phyloP scores from a whole-genome alignment of 2,113 vertebrate genomes.

The Corydoras maculifer region DNA sequence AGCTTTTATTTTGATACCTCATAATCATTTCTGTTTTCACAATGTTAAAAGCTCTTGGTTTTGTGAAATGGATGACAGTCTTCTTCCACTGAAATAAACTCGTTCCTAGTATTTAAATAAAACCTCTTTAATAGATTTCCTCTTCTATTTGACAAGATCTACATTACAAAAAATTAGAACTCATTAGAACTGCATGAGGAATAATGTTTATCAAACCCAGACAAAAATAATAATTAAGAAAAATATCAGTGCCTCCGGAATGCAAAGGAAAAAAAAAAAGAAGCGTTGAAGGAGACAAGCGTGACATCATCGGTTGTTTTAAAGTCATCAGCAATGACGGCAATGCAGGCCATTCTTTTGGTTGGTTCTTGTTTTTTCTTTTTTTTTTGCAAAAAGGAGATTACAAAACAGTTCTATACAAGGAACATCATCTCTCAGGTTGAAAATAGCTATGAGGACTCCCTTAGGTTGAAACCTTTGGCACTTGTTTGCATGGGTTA shows the following conservation, averaged over 20 bases:
- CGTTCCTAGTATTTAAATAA: constrained; percentile 82
- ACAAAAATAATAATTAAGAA: constrained; percentile 3
- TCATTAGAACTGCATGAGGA: constrained; percentile 62
- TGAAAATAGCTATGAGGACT: background rate
- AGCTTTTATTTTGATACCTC: constrained; percentile 81
- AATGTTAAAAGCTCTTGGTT: constrained; percentile 67
- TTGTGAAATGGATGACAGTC: constrained; percentile 59
- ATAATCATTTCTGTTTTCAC: constrained; percentile 79
- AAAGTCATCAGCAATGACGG: constrained; percentile 18
- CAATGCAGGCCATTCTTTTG: constrained; percentile 10
- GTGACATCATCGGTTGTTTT: constrained; percentile 18
- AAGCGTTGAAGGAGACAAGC: constrained; percentile 22
- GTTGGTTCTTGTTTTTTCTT: background rate
- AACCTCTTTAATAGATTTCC: constrained; percentile 81
- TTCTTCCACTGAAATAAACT: constrained; percentile 73
- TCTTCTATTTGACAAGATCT: constrained; percentile 80
- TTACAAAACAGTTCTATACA: constrained; percentile 7
- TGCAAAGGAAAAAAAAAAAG: constrained; percentile 45
- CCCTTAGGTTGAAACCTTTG: constrained; percentile 14
- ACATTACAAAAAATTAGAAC: constrained; percentile 79
- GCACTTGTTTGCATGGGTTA: constrained; percentile 22
- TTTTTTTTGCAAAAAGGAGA: background rate
- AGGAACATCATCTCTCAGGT: constrained; percentile 1
- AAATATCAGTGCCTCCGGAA: constrained; percentile 51
- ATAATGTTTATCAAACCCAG: constrained; percentile 62